Evolutionary conservation across 1,140 invertebrate species (phyloP).

Genomic region (Wasmannia auropunctata): DNA sequence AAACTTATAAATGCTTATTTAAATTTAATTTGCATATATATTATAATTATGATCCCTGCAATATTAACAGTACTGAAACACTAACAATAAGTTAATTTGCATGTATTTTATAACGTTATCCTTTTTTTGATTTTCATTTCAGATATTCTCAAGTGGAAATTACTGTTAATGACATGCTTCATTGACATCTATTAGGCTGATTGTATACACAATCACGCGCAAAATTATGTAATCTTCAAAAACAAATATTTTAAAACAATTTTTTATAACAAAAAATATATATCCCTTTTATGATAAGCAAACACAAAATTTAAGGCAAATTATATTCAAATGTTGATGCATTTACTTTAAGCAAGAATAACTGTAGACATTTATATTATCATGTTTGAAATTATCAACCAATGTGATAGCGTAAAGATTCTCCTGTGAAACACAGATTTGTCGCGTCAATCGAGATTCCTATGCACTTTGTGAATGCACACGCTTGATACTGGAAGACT

Average conservation of each 20-base stretch:
- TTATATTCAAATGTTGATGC: not conserved
- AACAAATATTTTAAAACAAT: not conserved
- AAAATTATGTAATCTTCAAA: not conserved
- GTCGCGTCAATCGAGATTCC: constrained; percentile 37
- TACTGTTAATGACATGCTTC: not conserved
- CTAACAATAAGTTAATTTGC: not conserved
- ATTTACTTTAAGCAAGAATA: not conserved
- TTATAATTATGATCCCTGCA: not conserved
- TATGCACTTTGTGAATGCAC: constrained; percentile 41
- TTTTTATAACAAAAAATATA: not conserved
- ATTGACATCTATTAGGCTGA: too few species aligned
- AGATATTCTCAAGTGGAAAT: not conserved
- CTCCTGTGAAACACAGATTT: not conserved
- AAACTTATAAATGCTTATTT: not conserved
- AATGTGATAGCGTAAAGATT: not conserved
- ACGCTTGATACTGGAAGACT: constrained; percentile 48
- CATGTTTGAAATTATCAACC: not conserved
- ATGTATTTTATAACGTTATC: not conserved
- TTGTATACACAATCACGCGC: not conserved
- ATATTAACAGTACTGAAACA: not conserved
- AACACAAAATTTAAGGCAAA: not conserved
- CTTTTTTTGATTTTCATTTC: not conserved
- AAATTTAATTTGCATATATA: not conserved
- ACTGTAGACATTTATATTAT: not conserved
- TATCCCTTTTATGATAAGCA: not conserved